phyloP scores from a whole-genome alignment of 1,140 invertebrate species.

The Drosophila tristis region DNA sequence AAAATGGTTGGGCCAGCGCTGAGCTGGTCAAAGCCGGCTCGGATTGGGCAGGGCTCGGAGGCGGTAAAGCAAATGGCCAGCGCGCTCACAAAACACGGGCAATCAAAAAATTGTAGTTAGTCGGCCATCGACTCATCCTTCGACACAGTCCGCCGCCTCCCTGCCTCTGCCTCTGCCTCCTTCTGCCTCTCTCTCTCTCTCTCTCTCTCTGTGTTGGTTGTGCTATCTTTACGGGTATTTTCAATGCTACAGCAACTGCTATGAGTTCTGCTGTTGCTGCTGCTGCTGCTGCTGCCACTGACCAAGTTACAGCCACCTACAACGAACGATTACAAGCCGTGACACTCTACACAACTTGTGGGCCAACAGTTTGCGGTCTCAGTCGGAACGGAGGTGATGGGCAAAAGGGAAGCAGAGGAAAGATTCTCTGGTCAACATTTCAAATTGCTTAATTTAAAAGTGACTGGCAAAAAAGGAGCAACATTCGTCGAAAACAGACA shows the following conservation, averaged over 20 bases:
- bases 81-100: conserved; percentile 57
- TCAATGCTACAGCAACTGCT: conserved; percentile 9
- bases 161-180: conserved; percentile 9
- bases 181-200: conserved; percentile 24
- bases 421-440: conserved; percentile 68
- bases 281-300: conserved; percentile 22
- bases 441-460: conserved; percentile 82
- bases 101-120: conserved; percentile 64
- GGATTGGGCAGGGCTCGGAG: conserved; percentile 1
- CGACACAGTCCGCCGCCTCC: conserved; percentile 16
- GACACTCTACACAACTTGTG: conserved; percentile 76
- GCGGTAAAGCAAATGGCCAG: conserved; percentile 64
- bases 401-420: conserved; percentile 4
- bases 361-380: conserved; percentile 58
- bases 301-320: conserved; percentile 64
- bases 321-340: conserved; percentile 74
- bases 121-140: conserved; percentile 69
- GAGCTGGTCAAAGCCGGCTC: conserved; percentile 55
- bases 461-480: conserved; percentile 60
- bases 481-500: conserved; percentile 1
- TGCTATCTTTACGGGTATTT: conserved; percentile 58
- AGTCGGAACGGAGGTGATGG: conserved; percentile 1
- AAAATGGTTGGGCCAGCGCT: conserved; percentile 67
- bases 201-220: conserved; percentile 37
- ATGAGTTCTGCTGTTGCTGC: conserved; percentile 12